These are phyloP conservation scores for Oligia strigilis DNA, from an alignment of 2,888 invertebrate genomes.

Conservation along the genomic window DNA sequence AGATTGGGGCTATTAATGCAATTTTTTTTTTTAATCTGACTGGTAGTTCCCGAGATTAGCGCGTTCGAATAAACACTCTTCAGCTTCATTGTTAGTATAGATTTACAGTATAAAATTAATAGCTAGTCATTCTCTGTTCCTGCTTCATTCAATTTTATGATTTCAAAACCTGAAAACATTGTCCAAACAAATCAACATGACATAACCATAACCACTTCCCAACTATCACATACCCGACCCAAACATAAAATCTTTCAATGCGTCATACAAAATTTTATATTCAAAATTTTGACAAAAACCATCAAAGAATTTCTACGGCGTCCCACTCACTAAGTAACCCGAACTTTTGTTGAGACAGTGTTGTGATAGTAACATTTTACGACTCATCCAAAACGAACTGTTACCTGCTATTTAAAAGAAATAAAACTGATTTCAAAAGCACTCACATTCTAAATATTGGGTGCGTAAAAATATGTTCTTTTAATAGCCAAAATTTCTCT, in stretches of 20 bases:
- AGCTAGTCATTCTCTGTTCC: neutral
- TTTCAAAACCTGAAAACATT: conserved; percentile 7
- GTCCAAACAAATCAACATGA: conserved; percentile 39
- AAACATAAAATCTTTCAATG: conserved; percentile 61
- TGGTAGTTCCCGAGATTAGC: neutral
- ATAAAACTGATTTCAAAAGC: conserved; percentile 85
- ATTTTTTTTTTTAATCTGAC: neutral
- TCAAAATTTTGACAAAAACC: conserved; percentile 64
- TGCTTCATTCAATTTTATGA: neutral
- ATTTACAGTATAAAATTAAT: neutral
- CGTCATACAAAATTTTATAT: conserved; percentile 64
- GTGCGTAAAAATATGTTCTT: conserved; percentile 86
- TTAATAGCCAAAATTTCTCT: conserved; percentile 83
- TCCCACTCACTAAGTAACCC: conserved; percentile 71
- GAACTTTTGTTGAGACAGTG: conserved; percentile 67
- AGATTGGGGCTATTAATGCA: neutral
- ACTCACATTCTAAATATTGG: conserved; percentile 79
- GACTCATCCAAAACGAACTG: conserved; percentile 79
- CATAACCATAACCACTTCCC: conserved; percentile 10
- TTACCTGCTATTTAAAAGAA: conserved; percentile 86
- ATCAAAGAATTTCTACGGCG: conserved; percentile 58
- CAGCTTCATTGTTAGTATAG: neutral
- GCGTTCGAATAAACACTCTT: neutral
- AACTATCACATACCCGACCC: conserved; percentile 11
- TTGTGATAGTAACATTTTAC: conserved; percentile 78